phyloP scores from a whole-genome alignment of 2,888 invertebrate species.

The Eilema depressum region DNA sequence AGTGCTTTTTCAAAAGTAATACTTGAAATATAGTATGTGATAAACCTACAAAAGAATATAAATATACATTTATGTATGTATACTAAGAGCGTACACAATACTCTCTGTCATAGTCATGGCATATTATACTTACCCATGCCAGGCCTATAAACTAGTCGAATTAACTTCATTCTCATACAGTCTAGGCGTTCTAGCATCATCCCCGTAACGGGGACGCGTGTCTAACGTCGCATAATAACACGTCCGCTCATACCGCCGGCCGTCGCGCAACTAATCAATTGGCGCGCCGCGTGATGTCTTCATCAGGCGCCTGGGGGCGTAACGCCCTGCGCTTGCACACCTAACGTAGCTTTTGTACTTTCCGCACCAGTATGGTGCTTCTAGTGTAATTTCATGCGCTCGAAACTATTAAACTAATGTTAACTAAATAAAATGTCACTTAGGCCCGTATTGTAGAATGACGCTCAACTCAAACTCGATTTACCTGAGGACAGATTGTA shows the following conservation, averaged over 20 bases:
- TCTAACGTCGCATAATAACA: constrained; percentile 84
- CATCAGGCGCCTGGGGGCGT: constrained; percentile 83
- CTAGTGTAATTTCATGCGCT: constrained; percentile 52
- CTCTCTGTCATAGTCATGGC: not conserved
- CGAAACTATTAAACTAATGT: constrained; percentile 39
- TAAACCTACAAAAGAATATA: not conserved
- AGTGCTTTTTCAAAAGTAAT: too few relatives aligned
- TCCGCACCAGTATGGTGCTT: constrained; percentile 48
- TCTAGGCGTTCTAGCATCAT: constrained; percentile 44
- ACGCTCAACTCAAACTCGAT: too few relatives aligned
- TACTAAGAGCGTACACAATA: not conserved
- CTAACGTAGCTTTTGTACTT: constrained; percentile 54
- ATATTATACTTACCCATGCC: not conserved
- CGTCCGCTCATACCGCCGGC: constrained; percentile 69
- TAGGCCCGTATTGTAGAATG: too few relatives aligned
- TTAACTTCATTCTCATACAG: constrained; percentile 51
- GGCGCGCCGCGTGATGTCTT: constrained; percentile 84
- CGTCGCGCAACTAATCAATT: constrained; percentile 86
- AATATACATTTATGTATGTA: too few relatives aligned
- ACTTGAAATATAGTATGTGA: not conserved
- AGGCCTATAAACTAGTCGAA: constrained; percentile 41
- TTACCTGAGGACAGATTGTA: too few relatives aligned
- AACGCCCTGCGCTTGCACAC: constrained; percentile 78
- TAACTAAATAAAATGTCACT: not conserved
- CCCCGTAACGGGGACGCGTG: constrained; percentile 73